These are phyloP conservation scores for Bryconaethiops microstoma DNA, from an alignment of 2,797 vertebrate species.

Conservation along the genomic window DNA sequence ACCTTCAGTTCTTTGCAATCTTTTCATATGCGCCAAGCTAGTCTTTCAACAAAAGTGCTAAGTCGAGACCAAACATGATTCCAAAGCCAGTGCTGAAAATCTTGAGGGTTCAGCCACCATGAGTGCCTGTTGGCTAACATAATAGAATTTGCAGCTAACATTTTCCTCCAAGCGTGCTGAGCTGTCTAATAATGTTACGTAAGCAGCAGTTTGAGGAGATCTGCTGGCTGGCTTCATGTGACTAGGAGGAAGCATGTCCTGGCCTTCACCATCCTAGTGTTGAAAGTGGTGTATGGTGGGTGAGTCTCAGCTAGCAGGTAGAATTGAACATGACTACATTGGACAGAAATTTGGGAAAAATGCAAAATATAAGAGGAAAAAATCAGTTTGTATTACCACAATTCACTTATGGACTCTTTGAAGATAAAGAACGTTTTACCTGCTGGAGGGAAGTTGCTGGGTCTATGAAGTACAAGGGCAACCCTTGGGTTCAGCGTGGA, in stretches of 20 bases:
- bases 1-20: not conserved
- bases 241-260: too few relatives aligned
- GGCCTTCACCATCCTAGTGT: too few relatives aligned
- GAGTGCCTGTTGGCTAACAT: too few relatives aligned
- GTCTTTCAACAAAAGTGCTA: not conserved
- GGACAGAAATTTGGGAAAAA: not conserved
- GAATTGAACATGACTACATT: too few relatives aligned
- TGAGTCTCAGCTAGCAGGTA: too few relatives aligned
- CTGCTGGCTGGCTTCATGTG: too few relatives aligned
- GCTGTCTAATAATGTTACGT: too few relatives aligned
- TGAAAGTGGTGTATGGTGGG: too few relatives aligned
- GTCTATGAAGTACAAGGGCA: not conserved
- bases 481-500: conserved; percentile 13
- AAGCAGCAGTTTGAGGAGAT: too few relatives aligned
- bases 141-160: too few relatives aligned
- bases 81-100: not conserved
- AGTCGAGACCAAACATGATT: conserved; percentile 12
- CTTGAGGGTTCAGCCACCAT: too few relatives aligned
- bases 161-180: too few relatives aligned
- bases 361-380: conserved; percentile 6
- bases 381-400: not conserved
- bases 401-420: conserved; percentile 14
- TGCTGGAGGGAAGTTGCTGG: not conserved
- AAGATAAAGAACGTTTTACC: not conserved
- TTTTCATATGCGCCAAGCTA: not conserved